Evolutionary conservation across 2,113 vertebrate genomes (phyloP).

Genomic region (Osmerus eperlanus): DNA sequence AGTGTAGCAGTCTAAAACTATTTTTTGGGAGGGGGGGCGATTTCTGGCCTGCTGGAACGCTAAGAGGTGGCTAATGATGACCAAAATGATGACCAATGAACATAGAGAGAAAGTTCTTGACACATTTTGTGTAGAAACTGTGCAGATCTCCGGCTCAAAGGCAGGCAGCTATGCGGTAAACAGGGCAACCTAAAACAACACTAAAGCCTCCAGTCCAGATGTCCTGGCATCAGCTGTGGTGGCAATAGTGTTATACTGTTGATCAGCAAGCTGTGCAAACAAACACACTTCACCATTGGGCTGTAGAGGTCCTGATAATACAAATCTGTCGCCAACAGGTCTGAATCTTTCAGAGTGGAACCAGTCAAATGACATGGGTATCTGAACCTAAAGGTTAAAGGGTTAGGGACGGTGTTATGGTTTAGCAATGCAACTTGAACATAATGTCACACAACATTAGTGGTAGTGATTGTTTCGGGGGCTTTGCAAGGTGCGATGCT

Average conservation of each 20-base stretch:
- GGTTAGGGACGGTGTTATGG: slow-evolving; percentile 38
- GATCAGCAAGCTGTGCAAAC: slow-evolving; percentile 69
- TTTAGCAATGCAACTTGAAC: slow-evolving; percentile 43
- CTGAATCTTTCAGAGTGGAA: slow-evolving; percentile 66
- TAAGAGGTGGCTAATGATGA: no score
- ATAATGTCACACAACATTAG: slow-evolving; percentile 2
- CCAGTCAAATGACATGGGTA: slow-evolving; percentile 60
- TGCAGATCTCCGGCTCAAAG: no score
- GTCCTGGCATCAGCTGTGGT: slow-evolving; percentile 46
- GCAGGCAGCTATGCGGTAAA: no score
- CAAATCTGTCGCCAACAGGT: slow-evolving; percentile 65
- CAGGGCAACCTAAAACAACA: no score
- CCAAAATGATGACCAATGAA: no score
- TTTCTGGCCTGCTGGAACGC: no score
- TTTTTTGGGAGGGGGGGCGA: no score
- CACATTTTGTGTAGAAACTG: no score
- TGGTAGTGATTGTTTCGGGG: no score
- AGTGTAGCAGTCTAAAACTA: no score
- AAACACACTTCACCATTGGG: slow-evolving; percentile 16
- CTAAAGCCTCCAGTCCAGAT: not conserved
- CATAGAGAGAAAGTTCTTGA: no score
- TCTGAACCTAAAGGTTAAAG: slow-evolving; percentile 60
- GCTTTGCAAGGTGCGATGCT: no score
- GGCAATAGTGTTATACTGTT: slow-evolving; percentile 53
- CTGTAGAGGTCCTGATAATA: slow-evolving; percentile 52